These are phyloP conservation scores for Platyrinchus mystaceus DNA, from an alignment of 2,797 vertebrate species.

Conservation along the genomic window DNA sequence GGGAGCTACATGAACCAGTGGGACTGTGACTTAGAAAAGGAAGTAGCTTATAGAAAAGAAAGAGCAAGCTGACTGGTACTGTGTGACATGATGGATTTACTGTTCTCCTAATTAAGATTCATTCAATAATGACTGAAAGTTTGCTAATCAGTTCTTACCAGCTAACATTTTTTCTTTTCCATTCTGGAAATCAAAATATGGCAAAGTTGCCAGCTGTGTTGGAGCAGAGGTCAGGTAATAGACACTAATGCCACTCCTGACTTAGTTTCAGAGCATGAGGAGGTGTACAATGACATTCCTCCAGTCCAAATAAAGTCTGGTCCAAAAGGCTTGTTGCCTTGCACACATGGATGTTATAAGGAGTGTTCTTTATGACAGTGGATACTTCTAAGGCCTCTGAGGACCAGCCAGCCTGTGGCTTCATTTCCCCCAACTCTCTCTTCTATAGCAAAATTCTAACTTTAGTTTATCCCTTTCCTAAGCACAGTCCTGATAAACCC, in stretches of 20 bases:
- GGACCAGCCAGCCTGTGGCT: not conserved
- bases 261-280: not conserved
- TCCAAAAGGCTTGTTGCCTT: not conserved
- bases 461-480: not conserved
- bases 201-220: constrained; percentile 4
- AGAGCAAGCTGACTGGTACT: not conserved
- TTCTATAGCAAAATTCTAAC: not conserved
- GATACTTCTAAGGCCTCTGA: not conserved
- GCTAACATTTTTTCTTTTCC: not conserved
- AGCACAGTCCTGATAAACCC: not conserved
- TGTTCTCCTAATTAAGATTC: not conserved
- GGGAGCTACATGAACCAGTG: not conserved
- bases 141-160: not conserved
- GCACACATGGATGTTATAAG: not conserved
- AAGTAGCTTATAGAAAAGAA: not conserved
- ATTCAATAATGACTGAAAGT: not conserved
- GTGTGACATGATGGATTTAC: not conserved
- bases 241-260: not conserved
- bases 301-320: not conserved
- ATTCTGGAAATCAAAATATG: not conserved
- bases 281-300: not conserved
- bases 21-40: not conserved
- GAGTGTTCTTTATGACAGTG: not conserved
- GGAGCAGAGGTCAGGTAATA: not conserved
- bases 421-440: not conserved